A percentile compares a stretch with the other conserved stretches of the same genome.
Conservation (phyloP, 1,140 invertebrate genomes). For the Camponotus floridanus region DNA sequence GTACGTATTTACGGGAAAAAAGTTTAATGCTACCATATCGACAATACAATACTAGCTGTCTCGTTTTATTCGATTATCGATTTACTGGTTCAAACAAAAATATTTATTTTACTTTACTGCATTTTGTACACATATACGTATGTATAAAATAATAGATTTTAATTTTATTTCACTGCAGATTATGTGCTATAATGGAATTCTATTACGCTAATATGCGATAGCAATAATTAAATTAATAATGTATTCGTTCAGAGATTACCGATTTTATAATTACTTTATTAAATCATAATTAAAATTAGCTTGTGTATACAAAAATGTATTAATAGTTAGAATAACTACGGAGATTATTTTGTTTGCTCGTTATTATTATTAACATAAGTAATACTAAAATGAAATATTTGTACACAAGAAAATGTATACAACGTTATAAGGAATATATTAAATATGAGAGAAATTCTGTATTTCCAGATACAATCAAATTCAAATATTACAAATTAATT, state of each 20-base stretch:
- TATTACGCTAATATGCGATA: constrained; percentile 13
- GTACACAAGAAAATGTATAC: neutral
- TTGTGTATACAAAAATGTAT: constrained; percentile 22
- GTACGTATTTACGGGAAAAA: neutral
- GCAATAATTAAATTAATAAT: constrained; percentile 53
- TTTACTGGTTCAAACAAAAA: neutral
- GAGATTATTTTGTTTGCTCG: constrained; percentile 7
- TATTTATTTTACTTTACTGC: neutral
- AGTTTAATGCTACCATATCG: neutral
- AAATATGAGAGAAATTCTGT: neutral
- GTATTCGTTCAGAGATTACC: constrained; percentile 51
- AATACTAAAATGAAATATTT: constrained; percentile 11
- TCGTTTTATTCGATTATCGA: neutral
- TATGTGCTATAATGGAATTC: constrained; percentile 21
- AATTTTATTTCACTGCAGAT: constrained; percentile 39
- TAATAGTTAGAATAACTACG: neutral
- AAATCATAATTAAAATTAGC: constrained; percentile 50
- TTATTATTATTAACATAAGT: constrained; percentile 1
- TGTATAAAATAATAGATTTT: neutral
- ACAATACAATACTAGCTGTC: neutral
- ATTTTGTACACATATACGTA: no score
- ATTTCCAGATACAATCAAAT: constrained; percentile 7
- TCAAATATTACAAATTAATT: constrained; percentile 5
- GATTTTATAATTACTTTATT: constrained; percentile 54
- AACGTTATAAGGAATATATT: neutral